Conservation (phyloP, 2,888 invertebrate species). For the Tribolium freemani region DNA sequence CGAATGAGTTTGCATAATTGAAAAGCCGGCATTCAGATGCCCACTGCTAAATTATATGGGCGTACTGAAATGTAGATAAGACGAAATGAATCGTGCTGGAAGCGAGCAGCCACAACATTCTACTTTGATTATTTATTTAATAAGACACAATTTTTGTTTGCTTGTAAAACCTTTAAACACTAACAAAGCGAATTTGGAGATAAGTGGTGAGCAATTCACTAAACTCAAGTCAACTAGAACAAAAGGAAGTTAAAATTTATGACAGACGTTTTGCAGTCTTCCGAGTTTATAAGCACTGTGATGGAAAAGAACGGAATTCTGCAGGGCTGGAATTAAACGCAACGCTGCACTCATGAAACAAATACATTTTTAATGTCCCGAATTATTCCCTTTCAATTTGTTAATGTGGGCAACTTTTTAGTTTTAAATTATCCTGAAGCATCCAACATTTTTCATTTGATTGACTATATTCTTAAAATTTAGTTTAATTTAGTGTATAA, state of each 20-base stretch:
- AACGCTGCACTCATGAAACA: conserved; percentile 4
- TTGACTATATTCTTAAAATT: too few species aligned
- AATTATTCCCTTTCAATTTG: not conserved
- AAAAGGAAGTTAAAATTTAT: conserved; percentile 27
- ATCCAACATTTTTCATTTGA: too few species aligned
- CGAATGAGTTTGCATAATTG: conserved; percentile 17
- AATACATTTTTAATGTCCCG: not conserved
- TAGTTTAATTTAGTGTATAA: too few species aligned
- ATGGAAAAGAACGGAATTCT: conserved; percentile 14
- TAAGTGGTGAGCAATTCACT: conserved; percentile 1
- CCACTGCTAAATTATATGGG: conserved; percentile 16
- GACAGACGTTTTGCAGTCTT: conserved; percentile 20
- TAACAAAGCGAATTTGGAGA: not conserved
- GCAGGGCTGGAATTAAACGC: conserved; percentile 2
- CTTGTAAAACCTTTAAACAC: not conserved
- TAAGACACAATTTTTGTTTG: not conserved
- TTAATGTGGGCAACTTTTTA: not conserved
- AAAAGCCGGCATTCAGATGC: conserved; percentile 9
- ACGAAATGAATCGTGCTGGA: conserved; percentile 7
- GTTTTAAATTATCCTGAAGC: too few species aligned
- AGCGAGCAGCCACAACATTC: not conserved
- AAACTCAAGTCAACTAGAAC: conserved; percentile 8
- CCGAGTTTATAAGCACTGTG: conserved; percentile 5
- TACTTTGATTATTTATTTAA: not conserved
- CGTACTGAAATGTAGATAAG: conserved; percentile 7